A percentile compares a stretch with the other conserved stretches of the same genome.
phyloP scores from a whole-genome alignment of 1,140 invertebrate species.

The Prorops nasuta region DNA sequence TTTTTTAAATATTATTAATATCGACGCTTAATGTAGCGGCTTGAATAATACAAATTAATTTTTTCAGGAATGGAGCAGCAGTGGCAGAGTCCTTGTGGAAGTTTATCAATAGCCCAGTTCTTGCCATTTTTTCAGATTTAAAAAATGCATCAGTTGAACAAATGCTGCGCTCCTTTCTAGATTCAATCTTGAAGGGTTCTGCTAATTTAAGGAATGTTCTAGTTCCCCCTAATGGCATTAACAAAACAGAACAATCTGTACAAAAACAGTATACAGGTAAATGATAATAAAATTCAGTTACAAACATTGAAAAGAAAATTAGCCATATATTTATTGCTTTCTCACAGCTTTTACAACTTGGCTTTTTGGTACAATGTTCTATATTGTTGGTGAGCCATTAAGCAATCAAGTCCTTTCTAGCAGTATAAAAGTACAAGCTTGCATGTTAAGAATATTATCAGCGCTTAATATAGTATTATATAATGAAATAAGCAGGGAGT shows the following conservation, averaged over 20 bases:
- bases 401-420: conserved; percentile 27
- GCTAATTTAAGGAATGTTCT: conserved; percentile 39
- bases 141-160: conserved; percentile 29
- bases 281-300: background rate
- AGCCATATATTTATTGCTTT: conserved; percentile 9
- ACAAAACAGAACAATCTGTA: conserved; percentile 18
- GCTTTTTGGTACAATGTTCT: conserved; percentile 48
- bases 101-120: conserved; percentile 37
- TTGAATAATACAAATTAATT: too few relatives aligned
- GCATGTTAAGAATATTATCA: conserved; percentile 43
- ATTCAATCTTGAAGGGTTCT: conserved; percentile 35
- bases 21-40: too few relatives aligned
- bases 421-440: conserved; percentile 42
- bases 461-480: conserved; percentile 34
- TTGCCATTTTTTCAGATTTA: conserved; percentile 36
- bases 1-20: too few relatives aligned
- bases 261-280: conserved; percentile 35
- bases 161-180: conserved; percentile 31
- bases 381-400: conserved; percentile 32
- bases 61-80: conserved; percentile 18
- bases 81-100: conserved; percentile 34
- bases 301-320: background rate
- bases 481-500: conserved; percentile 32
- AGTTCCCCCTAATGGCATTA: conserved; percentile 30
- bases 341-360: conserved; percentile 45